phyloP scores from a whole-genome alignment of 1,140 invertebrate species.

The Caenorhabditis latens region DNA sequence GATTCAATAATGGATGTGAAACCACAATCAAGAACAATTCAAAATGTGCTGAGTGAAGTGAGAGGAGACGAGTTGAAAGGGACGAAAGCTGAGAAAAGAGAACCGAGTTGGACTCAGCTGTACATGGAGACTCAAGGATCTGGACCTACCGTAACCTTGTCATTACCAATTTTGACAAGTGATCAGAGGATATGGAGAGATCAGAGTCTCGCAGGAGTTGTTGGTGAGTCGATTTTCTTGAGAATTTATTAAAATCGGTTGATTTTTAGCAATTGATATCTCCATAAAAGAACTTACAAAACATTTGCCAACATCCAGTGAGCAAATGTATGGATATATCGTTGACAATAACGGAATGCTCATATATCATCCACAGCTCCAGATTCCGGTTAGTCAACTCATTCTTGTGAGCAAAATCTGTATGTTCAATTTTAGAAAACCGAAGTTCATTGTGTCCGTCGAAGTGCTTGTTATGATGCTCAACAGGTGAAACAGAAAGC shows the following conservation, averaged over 20 bases:
- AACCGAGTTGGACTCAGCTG: slow-evolving; percentile 64
- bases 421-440: slow-evolving; percentile 66
- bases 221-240: slow-evolving; percentile 66
- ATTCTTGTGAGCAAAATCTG: neutral
- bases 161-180: slow-evolving; percentile 71
- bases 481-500: slow-evolving; percentile 61
- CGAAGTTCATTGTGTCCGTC: slow-evolving; percentile 71
- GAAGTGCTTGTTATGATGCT: slow-evolving; percentile 75
- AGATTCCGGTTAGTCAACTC: slow-evolving; percentile 66
- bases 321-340: slow-evolving; percentile 72
- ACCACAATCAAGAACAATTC: slow-evolving; percentile 68
- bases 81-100: slow-evolving; percentile 60
- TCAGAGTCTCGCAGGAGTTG: slow-evolving; percentile 69
- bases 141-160: slow-evolving; percentile 72
- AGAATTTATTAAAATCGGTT: too few species aligned
- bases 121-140: slow-evolving; percentile 76
- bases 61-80: slow-evolving; percentile 53
- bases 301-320: slow-evolving; percentile 54
- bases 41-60: slow-evolving; percentile 67
- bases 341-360: slow-evolving; percentile 77
- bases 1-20: slow-evolving; percentile 75
- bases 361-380: slow-evolving; percentile 72
- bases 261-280: slow-evolving; percentile 48
- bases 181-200: slow-evolving; percentile 37
- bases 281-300: slow-evolving; percentile 57